Base-by-base conservation (phyloP, 1,140 invertebrate species). In the Drosophila kepulauana region DNA sequence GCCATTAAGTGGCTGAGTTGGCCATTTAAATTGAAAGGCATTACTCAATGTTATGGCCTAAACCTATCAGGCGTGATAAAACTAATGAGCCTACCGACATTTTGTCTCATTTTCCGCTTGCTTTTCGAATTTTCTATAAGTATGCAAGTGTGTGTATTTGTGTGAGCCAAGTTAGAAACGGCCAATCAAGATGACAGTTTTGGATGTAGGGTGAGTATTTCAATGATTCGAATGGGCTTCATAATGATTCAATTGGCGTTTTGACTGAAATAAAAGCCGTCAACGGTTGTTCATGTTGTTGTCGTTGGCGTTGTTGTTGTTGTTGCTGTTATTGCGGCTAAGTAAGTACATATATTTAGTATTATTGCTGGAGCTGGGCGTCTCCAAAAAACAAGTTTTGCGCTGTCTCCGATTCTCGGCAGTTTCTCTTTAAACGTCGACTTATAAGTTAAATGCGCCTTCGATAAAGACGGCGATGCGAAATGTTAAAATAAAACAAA, bases 401-500 rank as follows among this genome's bases (percentile, higher is more conserved):
- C 7, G 28, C 54, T 41, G 35, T 41, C 35, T n/a, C 52, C 6
- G 51, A 30, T 33, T 28, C 28, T 30, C 51, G 48, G 15, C 16
- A 81, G 79, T 72, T 70, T 71, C 65, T 54, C 45, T 75, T 84
- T 88, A 89, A 89, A 85, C 77, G 81, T 69, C 75, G 85, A 78
- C 77, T 81, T 88, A 89, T 85, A 88, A 81, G 74, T 78, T 89
- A 85, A 89, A 88, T 78, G 81, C 81, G 74, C 56, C 74, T 72
- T 65, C 70, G 85, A 84, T 89, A 80, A 78, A 78, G 75, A 74
- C 80, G 51, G 38, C 63, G 75, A 90, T 89, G 85, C 85, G 85
- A 89, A 89, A 89, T 89, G 85, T 85, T 85, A 89, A 89, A 89
- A 89, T 89, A 90, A 89, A 89, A 89, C 68, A 85, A 89, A 89